Percentiles rank a stretch among this genome's conserved stretches.
These are phyloP conservation scores for Cerastis leucographa DNA, from an alignment of 2,888 invertebrate genomes.

Conservation along the genomic window DNA sequence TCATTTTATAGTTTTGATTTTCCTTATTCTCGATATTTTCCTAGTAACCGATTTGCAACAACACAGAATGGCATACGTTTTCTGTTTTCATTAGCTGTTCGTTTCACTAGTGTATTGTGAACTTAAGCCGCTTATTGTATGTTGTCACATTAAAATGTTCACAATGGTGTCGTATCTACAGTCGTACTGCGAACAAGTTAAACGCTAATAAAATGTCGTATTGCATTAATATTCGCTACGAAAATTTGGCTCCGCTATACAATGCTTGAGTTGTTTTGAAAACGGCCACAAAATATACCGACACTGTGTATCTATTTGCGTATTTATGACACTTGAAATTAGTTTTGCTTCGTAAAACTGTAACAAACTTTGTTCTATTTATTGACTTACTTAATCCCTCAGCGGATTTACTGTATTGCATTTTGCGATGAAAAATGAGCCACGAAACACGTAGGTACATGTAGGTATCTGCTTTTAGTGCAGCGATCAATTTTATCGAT, in stretches of 20 bases:
- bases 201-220: slow-evolving; percentile 54
- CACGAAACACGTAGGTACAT: neutral
- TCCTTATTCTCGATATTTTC: neutral
- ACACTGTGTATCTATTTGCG: slow-evolving; percentile 25
- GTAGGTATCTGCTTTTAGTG: slow-evolving; percentile 34
- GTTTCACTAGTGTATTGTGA: slow-evolving; percentile 5
- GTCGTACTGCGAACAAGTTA: slow-evolving; percentile 20
- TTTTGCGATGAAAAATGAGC: slow-evolving; percentile 4
- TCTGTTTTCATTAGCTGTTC: neutral
- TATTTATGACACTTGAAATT: slow-evolving; percentile 32
- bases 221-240: slow-evolving; percentile 29
- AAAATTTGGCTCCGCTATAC: slow-evolving; percentile 44
- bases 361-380: slow-evolving; percentile 24
- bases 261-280: slow-evolving; percentile 34
- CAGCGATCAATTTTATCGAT: slow-evolving; percentile 50
- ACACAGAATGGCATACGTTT: neutral
- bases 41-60: neutral
- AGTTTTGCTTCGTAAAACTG: slow-evolving; percentile 29
- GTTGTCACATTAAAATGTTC: slow-evolving; percentile 25
- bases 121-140: slow-evolving; percentile 29
- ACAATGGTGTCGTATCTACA: neutral
- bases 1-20: slow-evolving; percentile 1
- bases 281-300: neutral
- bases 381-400: slow-evolving; percentile 5
- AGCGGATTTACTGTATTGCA: slow-evolving; percentile 2